Evolutionary conservation across 2,888 invertebrate species (phyloP).

Genomic region (Eupithecia subumbrata): DNA sequence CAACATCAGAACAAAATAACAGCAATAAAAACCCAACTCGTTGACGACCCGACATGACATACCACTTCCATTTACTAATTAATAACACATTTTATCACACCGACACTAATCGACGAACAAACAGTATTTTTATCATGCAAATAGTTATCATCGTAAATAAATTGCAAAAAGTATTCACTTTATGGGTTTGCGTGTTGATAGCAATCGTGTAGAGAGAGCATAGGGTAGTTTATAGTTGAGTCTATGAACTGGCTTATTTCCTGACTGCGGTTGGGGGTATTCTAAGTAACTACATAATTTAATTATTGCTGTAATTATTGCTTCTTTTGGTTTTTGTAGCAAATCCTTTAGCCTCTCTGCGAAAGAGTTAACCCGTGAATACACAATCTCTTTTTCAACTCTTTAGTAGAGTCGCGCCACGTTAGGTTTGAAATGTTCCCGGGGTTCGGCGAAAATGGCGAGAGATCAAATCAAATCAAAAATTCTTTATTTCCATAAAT

Average conservation of each 20-base stretch:
- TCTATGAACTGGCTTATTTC: background rate
- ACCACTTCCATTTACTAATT: conserved; percentile 7
- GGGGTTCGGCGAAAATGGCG: no score
- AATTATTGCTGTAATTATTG: background rate
- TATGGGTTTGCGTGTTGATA: conserved; percentile 29
- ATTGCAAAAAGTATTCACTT: conserved; percentile 24
- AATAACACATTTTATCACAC: conserved; percentile 19
- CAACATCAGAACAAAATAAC: background rate
- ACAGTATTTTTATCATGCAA: conserved; percentile 24
- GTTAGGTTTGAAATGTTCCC: no score
- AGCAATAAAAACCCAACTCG: background rate
- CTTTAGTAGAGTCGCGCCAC: no score
- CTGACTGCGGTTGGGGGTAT: background rate
- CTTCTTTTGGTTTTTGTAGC: background rate
- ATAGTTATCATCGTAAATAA: conserved; percentile 15
- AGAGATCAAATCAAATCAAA: no score
- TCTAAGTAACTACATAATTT: no score
- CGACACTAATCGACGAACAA: conserved; percentile 21
- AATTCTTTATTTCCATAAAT: no score
- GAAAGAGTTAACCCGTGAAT: no score
- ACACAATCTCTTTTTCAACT: no score
- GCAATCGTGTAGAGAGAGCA: conserved; percentile 14
- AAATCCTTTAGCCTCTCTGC: no score
- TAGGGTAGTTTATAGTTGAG: conserved; percentile 12
- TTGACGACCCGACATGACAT: conserved; percentile 9